Evolutionary conservation across 2,113 vertebrate genomes (phyloP), one percentile per base, ranked within the genome.

Genomic region (Abramis brama): DNA sequence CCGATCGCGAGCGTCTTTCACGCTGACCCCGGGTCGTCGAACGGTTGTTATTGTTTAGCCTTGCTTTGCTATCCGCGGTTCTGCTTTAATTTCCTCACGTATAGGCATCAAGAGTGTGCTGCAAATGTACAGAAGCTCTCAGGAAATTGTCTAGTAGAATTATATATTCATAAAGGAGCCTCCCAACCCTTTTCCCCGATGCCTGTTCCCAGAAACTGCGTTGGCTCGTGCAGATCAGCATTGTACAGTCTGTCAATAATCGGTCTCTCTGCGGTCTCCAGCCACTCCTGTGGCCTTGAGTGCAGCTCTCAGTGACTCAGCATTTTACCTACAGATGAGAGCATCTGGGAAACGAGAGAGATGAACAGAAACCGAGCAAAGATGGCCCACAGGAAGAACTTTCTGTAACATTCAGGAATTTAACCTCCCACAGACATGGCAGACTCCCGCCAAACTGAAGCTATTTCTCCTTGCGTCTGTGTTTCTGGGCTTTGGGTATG

Each of bases 271-370:
- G 87, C 21, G 27, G 57, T 83, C 70, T 74, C 68, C 59, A 82
- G 60, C 64, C 66, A 71, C 84, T 82, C 50, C 62, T 68, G 60
- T 82, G 55, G 75, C 81, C 60, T 27, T 71, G 85, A 68, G 83
- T 60, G 68, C 73, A 43, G 52, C 36, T 76, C 60, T 73, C 30
- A 60, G 71, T 89, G 90, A 88, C 83, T 88, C 89, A 88, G 88
- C 87, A 13, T 64, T 88, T 89, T 73, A 84, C 79, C 59, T 89
- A 36, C 17, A 73, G 79, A 85, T 15, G 62, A 73, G 86, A 60
- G 55, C 57, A 76, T 71, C 64, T 83, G 59, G 27, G 52, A 85
- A 77, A 19, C 73, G 88, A 64, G 79, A 85, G 70, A 55, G 11
- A 74, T 57, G 60, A 64, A 79, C 73, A 62, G 71, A 88, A 86